phyloP scores from a whole-genome alignment of 2,888 invertebrate species.

The Pristionchus entomophagus region DNA sequence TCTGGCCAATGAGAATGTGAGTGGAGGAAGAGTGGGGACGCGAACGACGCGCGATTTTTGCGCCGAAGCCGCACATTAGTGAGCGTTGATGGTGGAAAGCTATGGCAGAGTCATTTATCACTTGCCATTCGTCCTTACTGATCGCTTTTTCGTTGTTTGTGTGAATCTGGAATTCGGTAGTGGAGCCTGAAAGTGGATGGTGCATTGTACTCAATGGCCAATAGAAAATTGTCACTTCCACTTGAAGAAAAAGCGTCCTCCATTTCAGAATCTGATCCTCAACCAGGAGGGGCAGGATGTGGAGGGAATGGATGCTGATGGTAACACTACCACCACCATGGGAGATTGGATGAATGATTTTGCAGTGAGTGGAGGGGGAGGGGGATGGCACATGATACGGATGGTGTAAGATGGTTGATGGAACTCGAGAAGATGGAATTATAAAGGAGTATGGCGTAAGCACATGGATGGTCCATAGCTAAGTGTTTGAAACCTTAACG shows the following conservation, averaged over 20 bases:
- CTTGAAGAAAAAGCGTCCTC: too few relatives aligned
- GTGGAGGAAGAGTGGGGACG: neutral
- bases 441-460: too few relatives aligned
- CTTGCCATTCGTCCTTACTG: too few relatives aligned
- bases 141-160: too few relatives aligned
- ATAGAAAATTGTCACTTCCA: too few relatives aligned
- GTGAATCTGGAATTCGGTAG: too few relatives aligned
- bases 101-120: too few relatives aligned
- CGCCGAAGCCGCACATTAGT: too few relatives aligned
- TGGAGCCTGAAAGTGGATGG: neutral
- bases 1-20: constrained; percentile 43
- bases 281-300: neutral
- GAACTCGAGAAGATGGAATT: neutral
- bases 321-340: neutral
- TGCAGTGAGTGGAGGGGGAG: neutral
- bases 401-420: neutral
- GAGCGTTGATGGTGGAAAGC: too few relatives aligned
- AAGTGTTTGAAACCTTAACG: too few relatives aligned
- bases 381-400: neutral
- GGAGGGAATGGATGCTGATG: neutral
- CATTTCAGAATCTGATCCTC: constrained; percentile 20
- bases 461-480: too few relatives aligned
- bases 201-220: neutral
- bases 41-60: neutral
- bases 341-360: constrained; percentile 6